These are phyloP conservation scores for Malurus melanocephalus DNA, from an alignment of 2,113 vertebrate species.

Conservation along the genomic window DNA sequence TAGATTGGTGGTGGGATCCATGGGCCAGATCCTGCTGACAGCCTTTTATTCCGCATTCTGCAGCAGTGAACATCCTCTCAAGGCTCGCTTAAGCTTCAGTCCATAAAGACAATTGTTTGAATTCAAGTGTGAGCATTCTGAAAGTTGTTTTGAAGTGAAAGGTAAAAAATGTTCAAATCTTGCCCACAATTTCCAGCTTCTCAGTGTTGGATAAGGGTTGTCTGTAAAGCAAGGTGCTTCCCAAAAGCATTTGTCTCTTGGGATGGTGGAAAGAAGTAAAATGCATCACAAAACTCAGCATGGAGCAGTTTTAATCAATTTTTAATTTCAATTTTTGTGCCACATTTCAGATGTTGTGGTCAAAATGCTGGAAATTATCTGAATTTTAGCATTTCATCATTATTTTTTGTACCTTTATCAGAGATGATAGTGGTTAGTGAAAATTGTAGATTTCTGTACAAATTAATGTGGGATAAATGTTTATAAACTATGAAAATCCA, in stretches of 20 bases:
- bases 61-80: neutral
- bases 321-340: neutral
- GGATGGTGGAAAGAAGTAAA: neutral
- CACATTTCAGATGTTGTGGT: neutral
- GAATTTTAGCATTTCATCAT: neutral
- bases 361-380: neutral
- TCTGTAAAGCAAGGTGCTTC: neutral
- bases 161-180: neutral
- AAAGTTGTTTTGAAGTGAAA: neutral
- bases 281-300: neutral
- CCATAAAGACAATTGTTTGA: neutral
- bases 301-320: neutral
- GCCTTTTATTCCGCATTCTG: neutral
- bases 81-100: neutral
- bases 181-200: neutral
- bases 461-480: neutral
- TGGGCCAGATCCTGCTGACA: neutral
- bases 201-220: neutral
- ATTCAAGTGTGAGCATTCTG: neutral
- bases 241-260: neutral
- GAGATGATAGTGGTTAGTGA: neutral
- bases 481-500: neutral
- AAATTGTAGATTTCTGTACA: neutral
- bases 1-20: neutral
- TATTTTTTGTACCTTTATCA: neutral